Evolutionary conservation across 2,113 vertebrate genomes (phyloP), one percentile per base, ranked within the genome.

Genomic region (Lophochroa leadbeateri): DNA sequence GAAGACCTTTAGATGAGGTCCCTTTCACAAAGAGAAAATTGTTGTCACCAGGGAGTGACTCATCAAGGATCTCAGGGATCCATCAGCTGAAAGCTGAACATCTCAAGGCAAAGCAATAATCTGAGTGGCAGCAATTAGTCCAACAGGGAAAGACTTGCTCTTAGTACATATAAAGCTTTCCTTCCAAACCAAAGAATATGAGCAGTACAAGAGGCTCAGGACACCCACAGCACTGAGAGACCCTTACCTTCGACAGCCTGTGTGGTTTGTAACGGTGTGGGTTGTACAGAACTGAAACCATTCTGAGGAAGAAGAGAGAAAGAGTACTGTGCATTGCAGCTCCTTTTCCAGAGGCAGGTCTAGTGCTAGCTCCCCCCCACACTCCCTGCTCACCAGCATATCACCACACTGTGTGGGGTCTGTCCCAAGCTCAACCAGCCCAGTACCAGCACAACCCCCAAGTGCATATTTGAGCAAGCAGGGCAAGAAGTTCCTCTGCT

Each of bases 231-330:
- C 15, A 29, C 64, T 12, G 33, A n/a, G 65, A 25, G 39, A 60
- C 28, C 78, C 98, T 97, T 81, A 99, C 99, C 99, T 98, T 99
- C 99, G 89, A 98, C 98, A 67, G 99, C 98, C 96, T 98, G 99
- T 4, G 98, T 94, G 49, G 98, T 98, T 97, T 99, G 99, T 93
- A 99, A 96, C 67, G 99, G 99, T n/a, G 98, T 96, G 82, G 98
- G 97, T 95, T 99, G 99, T 82, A 99, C 98, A 79, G 99, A 99
- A 97, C 97, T 98, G 98, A 99, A 99, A 96, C 99, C 99, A 96
- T 99, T 99, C 99, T 99, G 98, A 65, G 44, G 79, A 79, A 84
- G 37, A 50, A 35, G 9, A 83, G 57, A 60, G 75, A 72, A 80
- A 85, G 44, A 95, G 35, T 52, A 50, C 3, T 16, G 25, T 25